Evolutionary conservation across 2,888 invertebrate species (phyloP), one percentile per base, ranked within the genome.

Genomic region (Diaphora mendica): DNA sequence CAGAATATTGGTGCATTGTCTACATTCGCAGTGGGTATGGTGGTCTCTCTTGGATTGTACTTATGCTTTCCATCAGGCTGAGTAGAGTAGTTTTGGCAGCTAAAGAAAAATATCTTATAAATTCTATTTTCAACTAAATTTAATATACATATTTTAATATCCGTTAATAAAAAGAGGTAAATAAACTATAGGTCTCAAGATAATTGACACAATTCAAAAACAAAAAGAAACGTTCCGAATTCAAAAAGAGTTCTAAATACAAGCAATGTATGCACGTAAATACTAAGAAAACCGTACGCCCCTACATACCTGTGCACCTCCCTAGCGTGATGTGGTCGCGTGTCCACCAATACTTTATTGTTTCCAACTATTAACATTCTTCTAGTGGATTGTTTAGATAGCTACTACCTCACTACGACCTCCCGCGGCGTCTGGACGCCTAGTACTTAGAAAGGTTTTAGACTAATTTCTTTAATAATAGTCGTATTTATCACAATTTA

Each of bases 341-440:
- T 94, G 94, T 85, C 85, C 78, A 78, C 88, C 88, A 89, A 87
- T 89, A 90, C 88, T 91, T 91, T 91, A 91, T 91, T 91, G 91
- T 90, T 90, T 62, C 89, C 86, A 86, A 93, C 94, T 94, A 95
- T 95, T 94, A 95, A 94, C 95, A 95, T 95, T 94, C 94, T 91
- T 93, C 87, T 90, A 88, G 86, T 89, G 92, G 93, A 94, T 93
- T 94, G 92, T 93, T 94, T 92, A 93, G 94, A 94, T 94, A 93
- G 89, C 91, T 91, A 85, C 77, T 76, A 71, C 74, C 76, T 80
- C 75, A 75, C 72, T 74, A 73, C 20, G 20, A 48, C 82, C 84
- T 83, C 81, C 79, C 76, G 72, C 77, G 65, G 79, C 35, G 79
- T 83, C 77, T 84, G 75, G 74, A 20, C 72, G 62, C 85, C 82